Evolutionary conservation across 2,113 vertebrate species (phyloP).

Genomic region (Pachyramphus minor): DNA sequence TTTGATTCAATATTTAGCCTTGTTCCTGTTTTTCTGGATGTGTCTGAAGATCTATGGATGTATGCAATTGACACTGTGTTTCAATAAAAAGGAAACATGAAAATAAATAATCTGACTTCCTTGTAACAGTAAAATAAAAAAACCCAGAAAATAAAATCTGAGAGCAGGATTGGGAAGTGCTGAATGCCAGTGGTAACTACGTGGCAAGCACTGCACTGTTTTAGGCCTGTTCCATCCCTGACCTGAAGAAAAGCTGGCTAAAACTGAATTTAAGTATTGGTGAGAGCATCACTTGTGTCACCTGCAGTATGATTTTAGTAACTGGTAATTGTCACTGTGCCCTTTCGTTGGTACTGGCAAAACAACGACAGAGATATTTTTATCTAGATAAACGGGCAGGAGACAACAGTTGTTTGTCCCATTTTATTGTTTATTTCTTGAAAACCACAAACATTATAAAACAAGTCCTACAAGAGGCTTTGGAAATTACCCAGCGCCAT

Average conservation of each 20-base stretch:
- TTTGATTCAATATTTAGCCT: neutral
- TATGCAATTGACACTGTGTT: neutral
- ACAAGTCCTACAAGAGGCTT: conserved; percentile 59
- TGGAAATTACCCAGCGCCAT: conserved; percentile 62
- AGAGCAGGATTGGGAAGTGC: neutral
- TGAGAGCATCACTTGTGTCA: neutral
- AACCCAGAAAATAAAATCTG: neutral
- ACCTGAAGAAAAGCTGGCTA: neutral
- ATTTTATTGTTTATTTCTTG: conserved; percentile 66
- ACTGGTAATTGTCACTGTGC: neutral
- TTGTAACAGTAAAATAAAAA: neutral
- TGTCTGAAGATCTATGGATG: neutral
- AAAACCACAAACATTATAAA: conserved; percentile 69
- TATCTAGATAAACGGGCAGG: conserved; percentile 48
- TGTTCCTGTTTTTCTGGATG: neutral
- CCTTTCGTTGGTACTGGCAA: neutral
- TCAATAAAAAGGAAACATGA: neutral
- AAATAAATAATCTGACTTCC: neutral
- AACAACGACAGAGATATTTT: conserved; percentile 31
- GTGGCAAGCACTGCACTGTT: accelerated
- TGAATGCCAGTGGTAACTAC: neutral
- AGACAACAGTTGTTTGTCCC: conserved; percentile 65
- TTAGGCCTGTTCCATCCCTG: neutral
- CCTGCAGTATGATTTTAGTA: neutral
- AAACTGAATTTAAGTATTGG: neutral